Base-by-base conservation (phyloP, 2,113 vertebrate genomes). In the Salvator merianae region DNA sequence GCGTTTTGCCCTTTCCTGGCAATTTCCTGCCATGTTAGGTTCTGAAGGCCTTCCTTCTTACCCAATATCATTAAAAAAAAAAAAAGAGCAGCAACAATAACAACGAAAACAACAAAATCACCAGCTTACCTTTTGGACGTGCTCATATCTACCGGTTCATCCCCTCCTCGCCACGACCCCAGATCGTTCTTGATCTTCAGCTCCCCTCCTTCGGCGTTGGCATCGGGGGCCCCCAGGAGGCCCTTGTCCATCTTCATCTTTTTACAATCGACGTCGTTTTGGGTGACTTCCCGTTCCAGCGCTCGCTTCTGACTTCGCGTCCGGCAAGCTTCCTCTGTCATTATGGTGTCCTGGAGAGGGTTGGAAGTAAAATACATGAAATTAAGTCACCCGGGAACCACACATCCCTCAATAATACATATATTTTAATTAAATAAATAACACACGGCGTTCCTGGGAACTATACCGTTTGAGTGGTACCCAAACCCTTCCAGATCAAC, bases 281-380 rank as follows among this genome's bases (percentile, higher is more conserved):
- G 92, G 0, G 93, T 88, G 1, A 90, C 76, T 83, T 98, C 98
- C 77, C 93, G 95, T 89, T 99, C 98, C 93, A 99, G 93, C 0
- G 97, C 98, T 86, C 98, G 96, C 93, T 99, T 99, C 94, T 99
- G 98, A 95, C 98, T 99, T 40, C 98, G 97, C 18, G 98, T 99
- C 89, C 98, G 96, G 95, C 97, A 98, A 75, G 95, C 96, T 93
- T 99, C 98, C 93, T 99, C 98, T 34, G 97, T 98, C 98, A 99
- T 99, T 94, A 94, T 95, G 93, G 91, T 88, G 32, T 87, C 74
- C 88, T 95, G 88, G 7, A 30, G 28, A 63, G 47, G 1, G 26
- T 36, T 63, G n/a, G 13, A 36, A 2, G 77, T 9, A 14, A 9
- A 2, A 3, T 70, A 63, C 32, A 73, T 4, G 79, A 75, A 10